Evolutionary conservation across 2,888 invertebrate species (phyloP).

Genomic region (Chorisops tibialis): DNA sequence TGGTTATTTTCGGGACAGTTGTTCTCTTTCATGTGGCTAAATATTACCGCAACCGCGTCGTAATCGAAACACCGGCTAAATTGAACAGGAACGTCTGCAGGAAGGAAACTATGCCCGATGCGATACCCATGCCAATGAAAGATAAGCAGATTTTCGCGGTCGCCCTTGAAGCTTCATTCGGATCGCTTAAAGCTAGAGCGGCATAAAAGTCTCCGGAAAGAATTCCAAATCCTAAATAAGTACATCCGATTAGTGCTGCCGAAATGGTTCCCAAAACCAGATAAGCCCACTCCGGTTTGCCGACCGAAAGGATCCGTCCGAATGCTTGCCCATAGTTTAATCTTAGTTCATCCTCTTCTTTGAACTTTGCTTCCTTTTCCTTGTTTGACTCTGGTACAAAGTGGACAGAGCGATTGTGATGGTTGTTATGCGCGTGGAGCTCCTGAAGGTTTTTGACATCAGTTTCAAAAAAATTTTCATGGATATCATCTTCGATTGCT

Average conservation of each 20-base stretch:
- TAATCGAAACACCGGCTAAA: constrained; percentile 71
- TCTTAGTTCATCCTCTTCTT: constrained; percentile 41
- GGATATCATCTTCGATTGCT: constrained; percentile 41
- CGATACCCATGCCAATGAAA: constrained; percentile 62
- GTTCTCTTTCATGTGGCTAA: neutral
- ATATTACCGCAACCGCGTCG: constrained; percentile 63
- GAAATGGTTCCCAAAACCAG: constrained; percentile 63
- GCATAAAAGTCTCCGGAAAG: constrained; percentile 76
- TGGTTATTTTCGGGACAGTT: neutral
- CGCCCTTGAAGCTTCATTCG: constrained; percentile 56
- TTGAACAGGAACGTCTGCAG: constrained; percentile 73
- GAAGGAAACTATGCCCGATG: constrained; percentile 65
- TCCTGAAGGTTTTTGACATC: constrained; percentile 47
- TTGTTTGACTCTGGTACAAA: constrained; percentile 7
- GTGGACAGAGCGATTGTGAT: constrained; percentile 21
- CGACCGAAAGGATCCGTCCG: constrained; percentile 61
- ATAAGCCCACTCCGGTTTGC: constrained; percentile 66
- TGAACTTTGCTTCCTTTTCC: neutral
- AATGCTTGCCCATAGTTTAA: constrained; percentile 46
- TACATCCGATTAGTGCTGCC: constrained; percentile 65
- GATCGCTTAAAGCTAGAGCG: constrained; percentile 62
- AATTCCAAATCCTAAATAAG: constrained; percentile 72
- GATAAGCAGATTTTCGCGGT: constrained; percentile 61
- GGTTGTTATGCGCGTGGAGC: constrained; percentile 43
- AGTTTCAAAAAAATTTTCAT: constrained; percentile 49